Evolutionary conservation across 2,797 vertebrate species (phyloP).

Genomic region (Sebastes steindachneri): DNA sequence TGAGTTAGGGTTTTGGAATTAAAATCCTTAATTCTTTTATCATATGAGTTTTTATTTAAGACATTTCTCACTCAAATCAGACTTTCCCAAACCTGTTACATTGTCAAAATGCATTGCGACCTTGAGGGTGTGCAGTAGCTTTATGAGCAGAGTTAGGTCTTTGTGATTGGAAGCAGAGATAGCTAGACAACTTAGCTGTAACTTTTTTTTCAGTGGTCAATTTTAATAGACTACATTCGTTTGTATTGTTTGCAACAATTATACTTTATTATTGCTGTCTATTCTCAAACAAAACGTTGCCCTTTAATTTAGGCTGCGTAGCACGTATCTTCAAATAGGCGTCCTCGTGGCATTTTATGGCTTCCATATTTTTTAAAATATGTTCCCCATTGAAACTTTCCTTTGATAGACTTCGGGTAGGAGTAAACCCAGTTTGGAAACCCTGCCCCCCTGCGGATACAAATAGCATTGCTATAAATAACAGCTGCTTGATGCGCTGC

Average conservation of each 20-base stretch:
- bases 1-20: neutral
- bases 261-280: neutral
- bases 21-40: neutral
- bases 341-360: neutral
- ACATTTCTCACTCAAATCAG: neutral
- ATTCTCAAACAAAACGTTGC: neutral
- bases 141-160: neutral
- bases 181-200: no score
- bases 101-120: neutral
- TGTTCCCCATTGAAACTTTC: fast-evolving
- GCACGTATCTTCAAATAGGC: neutral
- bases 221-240: neutral
- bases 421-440: constrained; percentile 45
- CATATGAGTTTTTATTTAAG: neutral
- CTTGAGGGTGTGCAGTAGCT: constrained; percentile 2
- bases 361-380: neutral
- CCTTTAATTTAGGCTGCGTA: neutral
- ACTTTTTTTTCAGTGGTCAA: neutral
- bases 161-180: constrained; percentile 41
- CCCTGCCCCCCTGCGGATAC: constrained; percentile 68
- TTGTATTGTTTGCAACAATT: neutral
- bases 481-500: neutral
- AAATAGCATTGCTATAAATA: constrained; percentile 29
- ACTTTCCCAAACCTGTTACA: no score
- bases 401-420: neutral